A percentile compares a stretch with the other conserved stretches of the same genome.
These are phyloP conservation scores for Spermophilus dauricus DNA, from an alignment of 2,113 vertebrate genomes.

Conservation along the genomic window DNA sequence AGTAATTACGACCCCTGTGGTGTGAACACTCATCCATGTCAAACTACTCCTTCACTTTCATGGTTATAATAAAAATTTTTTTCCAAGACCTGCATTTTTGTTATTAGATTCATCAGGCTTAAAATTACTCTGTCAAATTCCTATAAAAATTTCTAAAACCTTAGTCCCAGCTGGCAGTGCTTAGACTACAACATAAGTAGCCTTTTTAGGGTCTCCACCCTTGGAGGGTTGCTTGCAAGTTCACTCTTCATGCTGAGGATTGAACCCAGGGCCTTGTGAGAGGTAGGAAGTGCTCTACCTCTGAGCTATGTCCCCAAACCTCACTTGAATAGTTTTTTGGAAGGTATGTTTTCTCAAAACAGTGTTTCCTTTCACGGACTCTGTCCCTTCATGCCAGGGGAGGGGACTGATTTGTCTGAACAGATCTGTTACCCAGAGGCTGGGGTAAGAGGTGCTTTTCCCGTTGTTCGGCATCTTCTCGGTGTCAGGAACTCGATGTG, in stretches of 20 bases:
- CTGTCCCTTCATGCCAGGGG: neutral
- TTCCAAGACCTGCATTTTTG: slow-evolving; percentile 53
- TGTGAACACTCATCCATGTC: slow-evolving; percentile 14
- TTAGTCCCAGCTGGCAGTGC: neutral
- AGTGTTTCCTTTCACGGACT: neutral
- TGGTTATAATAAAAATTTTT: slow-evolving; percentile 44
- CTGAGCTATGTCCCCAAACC: too few species aligned
- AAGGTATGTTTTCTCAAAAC: neutral
- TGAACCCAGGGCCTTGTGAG: neutral
- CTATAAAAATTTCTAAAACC: slow-evolving; percentile 39
- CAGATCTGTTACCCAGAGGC: neutral
- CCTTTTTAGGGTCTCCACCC: too few species aligned
- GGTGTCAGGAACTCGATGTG: neutral
- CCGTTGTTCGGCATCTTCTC: neutral
- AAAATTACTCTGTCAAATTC: slow-evolving; percentile 60
- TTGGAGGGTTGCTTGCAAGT: neutral
- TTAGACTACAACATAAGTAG: neutral
- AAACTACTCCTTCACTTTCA: slow-evolving; percentile 61
- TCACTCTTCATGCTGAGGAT: neutral
- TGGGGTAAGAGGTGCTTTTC: neutral
- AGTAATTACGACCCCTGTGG: neutral
- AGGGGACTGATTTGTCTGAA: neutral
- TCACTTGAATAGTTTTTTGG: neutral
- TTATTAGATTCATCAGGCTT: slow-evolving; percentile 64
- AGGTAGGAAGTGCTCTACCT: neutral